Conservation (phyloP, 2,888 invertebrate genomes). For the Operophtera brumata region DNA sequence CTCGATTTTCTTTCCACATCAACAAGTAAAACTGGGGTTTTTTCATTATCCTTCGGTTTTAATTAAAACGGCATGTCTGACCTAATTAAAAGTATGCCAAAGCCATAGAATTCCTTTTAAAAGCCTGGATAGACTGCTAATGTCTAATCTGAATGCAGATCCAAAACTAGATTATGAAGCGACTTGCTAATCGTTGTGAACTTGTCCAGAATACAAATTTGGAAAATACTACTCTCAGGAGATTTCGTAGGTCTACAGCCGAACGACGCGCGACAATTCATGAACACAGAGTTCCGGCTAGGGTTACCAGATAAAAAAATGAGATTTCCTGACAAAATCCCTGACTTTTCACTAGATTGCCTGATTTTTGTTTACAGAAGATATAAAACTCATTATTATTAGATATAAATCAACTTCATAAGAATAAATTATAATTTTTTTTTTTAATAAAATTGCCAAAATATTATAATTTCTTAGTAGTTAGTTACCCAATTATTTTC, state of each 20-base stretch:
- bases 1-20: background rate
- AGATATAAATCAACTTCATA: no score
- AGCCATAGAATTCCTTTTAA: conserved; percentile 17
- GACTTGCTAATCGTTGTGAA: conserved; percentile 24
- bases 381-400: no score
- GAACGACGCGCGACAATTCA: no score
- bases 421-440: no score
- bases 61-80: background rate
- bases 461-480: no score
- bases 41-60: background rate
- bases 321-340: no score
- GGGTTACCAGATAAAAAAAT: no score
- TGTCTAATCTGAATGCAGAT: conserved; percentile 20
- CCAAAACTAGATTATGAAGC: conserved; percentile 14
- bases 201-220: conserved; percentile 26
- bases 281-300: no score
- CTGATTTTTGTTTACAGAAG: no score
- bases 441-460: no score
- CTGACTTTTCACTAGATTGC: no score
- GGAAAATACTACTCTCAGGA: background rate
- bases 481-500: no score
- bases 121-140: conserved; percentile 22
- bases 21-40: background rate
- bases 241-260: background rate
- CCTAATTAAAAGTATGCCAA: conserved; percentile 20